Evolutionary conservation across 2,113 vertebrate species (phyloP), one percentile per base, ranked within the genome.

Genomic region (Ginglymostoma cirratum): DNA sequence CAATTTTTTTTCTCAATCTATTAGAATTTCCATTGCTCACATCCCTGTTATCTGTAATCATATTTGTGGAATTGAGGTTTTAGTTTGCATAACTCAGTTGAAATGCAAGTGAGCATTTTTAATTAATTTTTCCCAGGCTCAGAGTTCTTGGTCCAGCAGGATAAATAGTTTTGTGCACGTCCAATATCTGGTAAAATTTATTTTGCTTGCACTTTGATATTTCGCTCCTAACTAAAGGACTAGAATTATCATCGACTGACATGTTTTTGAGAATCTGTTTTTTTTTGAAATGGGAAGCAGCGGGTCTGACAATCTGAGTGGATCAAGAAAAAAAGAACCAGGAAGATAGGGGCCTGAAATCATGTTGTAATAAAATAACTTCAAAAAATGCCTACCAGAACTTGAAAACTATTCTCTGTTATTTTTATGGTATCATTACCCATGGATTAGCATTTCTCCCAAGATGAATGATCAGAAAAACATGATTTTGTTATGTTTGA

Each of bases 41-140:
- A 65, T 27, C 34, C 17, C 38, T 27, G 61, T 90, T n/a, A 61
- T 61, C 52, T 61, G 87, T 24, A 61, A 55, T 61, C 34, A 34
- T 90, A 90, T n/a, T 61, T 15, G 15, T 55, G 10, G 87, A 90
- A 90, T 34, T 90, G 52, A 17, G 4, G 87, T 17, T 34, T 61
- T 17, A 34, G 27, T n/a, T 90, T 90, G 87, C 87, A 90, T 65
- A 61, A 61, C 42, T 61, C n/a, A 90, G 27, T 27, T 90, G 87
- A 90, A 90, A 61, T n/a, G 87, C 52, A 55, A 90, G 61, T 90
- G 52, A 90, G 87, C 4, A 10, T 5, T 61, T 89, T 90, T 61
- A 90, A 90, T 61, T 90, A 52, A 90, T 90, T 90, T 90, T 90
- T 87, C 45, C 61, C 24, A 55, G 87, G 52, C 27, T 61, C 48